Percentiles rank a stretch among this genome's conserved stretches.
Conservation (phyloP, 2,888 invertebrate species). For the Drosophila gaucha region DNA sequence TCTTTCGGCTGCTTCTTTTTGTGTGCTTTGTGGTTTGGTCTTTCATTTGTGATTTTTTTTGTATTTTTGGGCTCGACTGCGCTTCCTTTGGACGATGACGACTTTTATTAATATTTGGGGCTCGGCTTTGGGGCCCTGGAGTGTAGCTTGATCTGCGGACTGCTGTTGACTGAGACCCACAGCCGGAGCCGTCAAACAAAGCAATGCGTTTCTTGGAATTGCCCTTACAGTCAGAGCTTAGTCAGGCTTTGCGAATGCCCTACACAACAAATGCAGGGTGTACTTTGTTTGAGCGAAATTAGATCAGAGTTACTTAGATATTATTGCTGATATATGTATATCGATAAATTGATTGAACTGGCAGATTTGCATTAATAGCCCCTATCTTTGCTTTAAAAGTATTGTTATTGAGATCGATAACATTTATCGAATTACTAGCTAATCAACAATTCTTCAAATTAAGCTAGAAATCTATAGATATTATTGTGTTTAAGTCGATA, state of each 20-base stretch:
- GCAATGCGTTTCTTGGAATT: slow-evolving; percentile 72
- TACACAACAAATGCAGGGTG: slow-evolving; percentile 11
- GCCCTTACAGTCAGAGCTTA: slow-evolving; percentile 56
- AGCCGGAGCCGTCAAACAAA: slow-evolving; percentile 54
- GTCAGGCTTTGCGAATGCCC: slow-evolving; percentile 37
- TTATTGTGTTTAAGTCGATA: not conserved
- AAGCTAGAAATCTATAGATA: not conserved
- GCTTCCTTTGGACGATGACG: slow-evolving; percentile 77
- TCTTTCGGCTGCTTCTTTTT: slow-evolving; percentile 17
- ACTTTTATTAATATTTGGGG: slow-evolving; percentile 78
- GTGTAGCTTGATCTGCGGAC: slow-evolving; percentile 17
- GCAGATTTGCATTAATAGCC: no score
- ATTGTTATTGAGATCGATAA: not conserved
- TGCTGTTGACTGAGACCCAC: slow-evolving; percentile 34
- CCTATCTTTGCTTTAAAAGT: no score
- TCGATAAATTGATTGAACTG: not conserved
- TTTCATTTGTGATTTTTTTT: slow-evolving; percentile 28
- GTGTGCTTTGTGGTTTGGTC: slow-evolving; percentile 21
- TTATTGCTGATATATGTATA: not conserved
- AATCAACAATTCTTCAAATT: no score
- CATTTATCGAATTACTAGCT: not conserved
- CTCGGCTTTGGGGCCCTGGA: slow-evolving; percentile 49
- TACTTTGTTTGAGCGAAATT: no score
- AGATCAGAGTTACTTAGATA: no score
- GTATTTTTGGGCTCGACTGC: slow-evolving; percentile 59